phyloP scores from a whole-genome alignment of 2,888 invertebrate species.

The Cataglyphis altisquamis region DNA sequence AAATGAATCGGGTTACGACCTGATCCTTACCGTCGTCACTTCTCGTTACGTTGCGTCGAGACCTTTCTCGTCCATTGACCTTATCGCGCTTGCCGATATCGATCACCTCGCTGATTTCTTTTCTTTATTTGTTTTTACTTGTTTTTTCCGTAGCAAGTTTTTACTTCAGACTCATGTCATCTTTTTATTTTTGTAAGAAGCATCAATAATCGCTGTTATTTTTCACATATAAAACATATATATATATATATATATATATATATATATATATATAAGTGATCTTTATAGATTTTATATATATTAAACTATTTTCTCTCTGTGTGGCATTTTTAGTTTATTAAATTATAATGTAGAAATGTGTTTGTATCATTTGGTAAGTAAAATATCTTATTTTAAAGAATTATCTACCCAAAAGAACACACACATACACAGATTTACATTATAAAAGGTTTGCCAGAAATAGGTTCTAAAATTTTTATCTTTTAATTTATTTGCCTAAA shows the following conservation, averaged over 20 bases:
- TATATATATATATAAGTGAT: too few relatives aligned
- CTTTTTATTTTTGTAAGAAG: background rate
- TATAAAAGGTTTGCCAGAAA: background rate
- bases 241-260: too few relatives aligned
- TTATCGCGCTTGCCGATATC: constrained; percentile 14
- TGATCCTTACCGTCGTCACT: constrained; percentile 12
- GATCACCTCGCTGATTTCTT: background rate
- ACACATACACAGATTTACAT: background rate
- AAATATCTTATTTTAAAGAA: background rate
- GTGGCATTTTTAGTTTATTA: background rate
- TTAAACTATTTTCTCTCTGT: background rate
- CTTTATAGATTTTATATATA: background rate
- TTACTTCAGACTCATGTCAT: background rate
- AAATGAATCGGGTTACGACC: constrained; percentile 63
- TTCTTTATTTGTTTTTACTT: background rate
- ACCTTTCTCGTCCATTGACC: constrained; percentile 51
- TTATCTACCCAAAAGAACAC: background rate
- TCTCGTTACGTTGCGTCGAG: constrained; percentile 12
- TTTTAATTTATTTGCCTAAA: background rate
- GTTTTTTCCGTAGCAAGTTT: background rate
- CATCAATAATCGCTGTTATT: background rate
- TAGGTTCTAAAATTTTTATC: background rate
- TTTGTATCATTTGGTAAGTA: background rate
- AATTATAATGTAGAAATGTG: background rate
- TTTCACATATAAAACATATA: background rate